Evolutionary conservation across 1,140 invertebrate species (phyloP).

Genomic region (Diorhabda sublineata): DNA sequence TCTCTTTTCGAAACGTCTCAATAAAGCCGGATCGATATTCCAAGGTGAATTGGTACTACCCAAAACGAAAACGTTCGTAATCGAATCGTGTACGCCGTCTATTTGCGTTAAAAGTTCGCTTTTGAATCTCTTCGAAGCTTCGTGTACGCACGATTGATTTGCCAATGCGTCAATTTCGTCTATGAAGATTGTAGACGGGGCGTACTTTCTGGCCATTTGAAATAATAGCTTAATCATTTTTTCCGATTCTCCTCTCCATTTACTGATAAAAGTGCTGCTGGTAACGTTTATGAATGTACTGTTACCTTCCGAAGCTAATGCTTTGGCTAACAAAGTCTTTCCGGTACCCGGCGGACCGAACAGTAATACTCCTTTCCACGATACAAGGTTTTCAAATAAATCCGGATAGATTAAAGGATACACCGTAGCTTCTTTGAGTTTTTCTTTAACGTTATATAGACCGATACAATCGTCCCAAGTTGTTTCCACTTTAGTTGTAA

Average conservation of each 20-base stretch:
- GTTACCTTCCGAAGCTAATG: slow-evolving; percentile 76
- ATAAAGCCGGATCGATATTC: slow-evolving; percentile 73
- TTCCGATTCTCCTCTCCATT: slow-evolving; percentile 94
- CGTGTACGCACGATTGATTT: slow-evolving; percentile 75
- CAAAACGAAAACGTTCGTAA: slow-evolving; percentile 73
- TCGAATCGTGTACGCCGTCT: slow-evolving; percentile 70
- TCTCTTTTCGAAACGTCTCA: slow-evolving; percentile 84
- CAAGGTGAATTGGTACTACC: slow-evolving; percentile 90
- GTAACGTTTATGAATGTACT: slow-evolving; percentile 92
- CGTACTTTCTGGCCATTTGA: slow-evolving; percentile 76
- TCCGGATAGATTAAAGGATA: slow-evolving; percentile 83
- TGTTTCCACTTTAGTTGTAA: slow-evolving; percentile 51
- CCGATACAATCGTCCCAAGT: slow-evolving; percentile 74
- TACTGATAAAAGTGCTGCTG: slow-evolving; percentile 82
- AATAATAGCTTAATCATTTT: slow-evolving; percentile 86
- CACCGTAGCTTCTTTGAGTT: slow-evolving; percentile 85
- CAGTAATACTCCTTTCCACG: slow-evolving; percentile 80
- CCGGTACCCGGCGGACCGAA: slow-evolving; percentile 83
- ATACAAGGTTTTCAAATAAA: slow-evolving; percentile 74
- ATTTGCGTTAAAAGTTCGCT: slow-evolving; percentile 89
- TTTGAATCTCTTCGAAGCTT: slow-evolving; percentile 87
- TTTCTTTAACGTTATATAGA: slow-evolving; percentile 70
- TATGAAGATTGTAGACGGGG: slow-evolving; percentile 92
- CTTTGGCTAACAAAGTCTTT: slow-evolving; percentile 86
- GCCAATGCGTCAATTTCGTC: slow-evolving; percentile 92